Conservation (phyloP, 2,888 invertebrate genomes). For the Adelphocoris suturalis region DNA sequence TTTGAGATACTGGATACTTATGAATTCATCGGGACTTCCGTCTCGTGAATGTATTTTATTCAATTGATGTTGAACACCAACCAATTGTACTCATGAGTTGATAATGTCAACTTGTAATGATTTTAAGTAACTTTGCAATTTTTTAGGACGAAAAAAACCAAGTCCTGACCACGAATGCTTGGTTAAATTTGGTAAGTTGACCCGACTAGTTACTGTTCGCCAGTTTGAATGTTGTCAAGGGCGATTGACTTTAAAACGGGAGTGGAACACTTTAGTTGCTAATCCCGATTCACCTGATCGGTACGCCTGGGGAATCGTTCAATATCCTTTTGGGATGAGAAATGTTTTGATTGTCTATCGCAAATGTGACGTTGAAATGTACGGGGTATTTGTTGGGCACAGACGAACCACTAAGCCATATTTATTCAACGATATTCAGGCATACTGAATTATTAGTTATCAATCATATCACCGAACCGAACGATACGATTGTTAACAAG, state of each 20-base stretch:
- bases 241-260: slow-evolving; percentile 33
- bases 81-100: background rate
- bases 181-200: slow-evolving; percentile 82
- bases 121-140: slow-evolving; percentile 77
- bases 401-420: too few species aligned
- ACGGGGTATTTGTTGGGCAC: too few species aligned
- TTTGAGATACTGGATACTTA: too few species aligned
- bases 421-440: too few species aligned
- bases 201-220: slow-evolving; percentile 37
- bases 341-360: slow-evolving; percentile 25
- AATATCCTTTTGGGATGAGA: background rate
- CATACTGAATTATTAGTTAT: too few species aligned
- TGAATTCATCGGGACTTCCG: too few species aligned
- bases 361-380: background rate
- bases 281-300: background rate
- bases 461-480: too few species aligned
- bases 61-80: background rate
- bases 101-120: background rate
- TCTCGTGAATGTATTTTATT: too few species aligned
- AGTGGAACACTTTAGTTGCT: slow-evolving; percentile 29
- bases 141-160: slow-evolving; percentile 97
- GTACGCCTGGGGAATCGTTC: slow-evolving; percentile 35
- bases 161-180: slow-evolving; percentile 83
- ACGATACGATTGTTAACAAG: too few species aligned
- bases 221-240: slow-evolving; percentile 55